A percentile compares a stretch with the other conserved stretches of the same genome.
phyloP scores from a whole-genome alignment of 2,113 vertebrate species.

The sheep (Ovis aries) region ARS-UI_Ramb_v3.0 NC_056057.1:60987001-60987500 shows the following conservation, averaged over 20 bases:
- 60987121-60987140: not conserved
- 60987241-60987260: not conserved
- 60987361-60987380: not conserved
- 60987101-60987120: not conserved
- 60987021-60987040: not conserved
- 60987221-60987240: not conserved
- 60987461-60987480: not conserved
- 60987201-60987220: not conserved
- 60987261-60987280: not conserved
- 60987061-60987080: not conserved
- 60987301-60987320: not conserved
- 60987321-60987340: not conserved
- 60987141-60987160: not conserved
- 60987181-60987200: not conserved
- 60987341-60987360: not conserved
- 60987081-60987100: not conserved
- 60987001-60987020: not conserved
- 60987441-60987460: not conserved
- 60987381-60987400: not conserved
- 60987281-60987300: not conserved
- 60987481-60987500: accelerated
- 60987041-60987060: not conserved
- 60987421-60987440: not conserved
- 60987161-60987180: not conserved
- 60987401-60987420: not conserved